A percentile compares a stretch with the other conserved stretches of the same genome.
Conservation (phyloP, 2,113 vertebrate species). For the Menura novaehollandiae region DNA sequence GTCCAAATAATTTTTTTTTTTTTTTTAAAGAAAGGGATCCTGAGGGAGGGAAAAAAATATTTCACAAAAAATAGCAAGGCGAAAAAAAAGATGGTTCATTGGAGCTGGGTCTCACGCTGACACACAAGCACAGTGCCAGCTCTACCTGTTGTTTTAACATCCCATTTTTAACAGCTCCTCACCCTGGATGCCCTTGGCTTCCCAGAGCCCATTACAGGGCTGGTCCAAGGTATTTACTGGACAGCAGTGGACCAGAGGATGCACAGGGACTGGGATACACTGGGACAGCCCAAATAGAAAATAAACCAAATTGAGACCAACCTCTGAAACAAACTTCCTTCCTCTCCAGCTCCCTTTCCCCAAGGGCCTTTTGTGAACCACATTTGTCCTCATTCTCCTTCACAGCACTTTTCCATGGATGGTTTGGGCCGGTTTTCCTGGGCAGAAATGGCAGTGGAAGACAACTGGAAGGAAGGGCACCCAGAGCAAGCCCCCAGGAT, state of each 20-base stretch:
- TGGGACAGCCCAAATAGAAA: not conserved
- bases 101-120: not conserved
- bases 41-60: not conserved
- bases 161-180: not conserved
- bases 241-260: not conserved
- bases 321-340: not conserved
- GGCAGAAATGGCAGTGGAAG: not conserved
- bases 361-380: not conserved
- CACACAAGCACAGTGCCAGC: not conserved
- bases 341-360: not conserved
- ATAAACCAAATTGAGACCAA: not conserved
- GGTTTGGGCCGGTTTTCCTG: not conserved
- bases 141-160: not conserved
- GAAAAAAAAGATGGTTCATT: not conserved
- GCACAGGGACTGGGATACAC: not conserved
- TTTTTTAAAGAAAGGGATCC: not conserved
- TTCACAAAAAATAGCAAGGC: not conserved
- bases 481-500: not conserved
- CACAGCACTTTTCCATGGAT: not conserved
- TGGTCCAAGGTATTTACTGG: not conserved
- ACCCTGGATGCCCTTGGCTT: not conserved
- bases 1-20: not conserved
- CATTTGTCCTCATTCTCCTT: not conserved
- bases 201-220: not conserved
- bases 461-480: not conserved